Base-by-base conservation (phyloP, 2,113 vertebrate genomes). In the Leucosticte australis region DNA sequence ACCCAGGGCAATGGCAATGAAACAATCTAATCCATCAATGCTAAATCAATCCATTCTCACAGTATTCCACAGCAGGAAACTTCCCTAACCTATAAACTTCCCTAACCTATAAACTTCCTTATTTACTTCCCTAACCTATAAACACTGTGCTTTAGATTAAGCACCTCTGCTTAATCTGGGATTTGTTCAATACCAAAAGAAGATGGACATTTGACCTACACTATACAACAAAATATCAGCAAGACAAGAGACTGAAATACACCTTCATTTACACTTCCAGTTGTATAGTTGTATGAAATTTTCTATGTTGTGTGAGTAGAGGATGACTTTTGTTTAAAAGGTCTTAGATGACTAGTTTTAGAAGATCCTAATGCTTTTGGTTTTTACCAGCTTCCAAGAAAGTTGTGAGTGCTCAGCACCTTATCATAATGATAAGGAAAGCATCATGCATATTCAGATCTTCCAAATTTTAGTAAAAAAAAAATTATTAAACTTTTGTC, bases 61-160 rank as follows among this genome's bases (percentile, higher is more conserved):
- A 2, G 33, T 65, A 31, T 49, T 87, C 20, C 71, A 77, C 30
- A 95, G 88, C 83, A 94, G 86, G 50, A 92, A 76, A 77, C 47
- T 92, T 84, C 94, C 92, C 74, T 73, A 94, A 95, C 77, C 68
- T 94, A 74, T 79, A 64, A 96, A 97, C 57, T 92, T 83, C 94
- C 92, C 74, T 73, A 94, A 95, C 75, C 68, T 94, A 74, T 79
- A 64, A 96, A 97, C 57, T 92, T 83, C 94, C 41, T 42, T 42
- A 85, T 63, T 94, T 89, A 89, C 49, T 92, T 84, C 94, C 92
- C 75, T 76, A 95, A 94, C 75, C 63, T 95, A 74, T 82, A 67
- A 97, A 97, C 57, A 87, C 62, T 39, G 39, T 77, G 60, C 70
- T 94, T 82, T 57, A 82, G 73, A 94, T 84, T 52, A 95, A 94